Evolutionary conservation across 2,888 invertebrate genomes (phyloP), one percentile per base, ranked within the genome.

Genomic region (Drosophila seclusa): DNA sequence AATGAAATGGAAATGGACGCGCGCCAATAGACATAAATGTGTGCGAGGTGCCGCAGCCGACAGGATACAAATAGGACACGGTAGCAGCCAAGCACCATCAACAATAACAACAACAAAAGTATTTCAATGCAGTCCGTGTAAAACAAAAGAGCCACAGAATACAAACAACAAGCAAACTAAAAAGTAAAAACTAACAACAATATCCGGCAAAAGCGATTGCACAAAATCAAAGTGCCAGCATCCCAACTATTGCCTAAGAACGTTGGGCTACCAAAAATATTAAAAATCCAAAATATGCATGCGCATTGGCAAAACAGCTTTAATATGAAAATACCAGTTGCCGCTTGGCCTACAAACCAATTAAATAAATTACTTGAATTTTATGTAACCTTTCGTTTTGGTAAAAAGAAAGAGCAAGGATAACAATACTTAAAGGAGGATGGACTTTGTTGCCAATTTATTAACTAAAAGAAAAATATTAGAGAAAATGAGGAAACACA

Each of bases 1-100:
- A 87, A 87, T 87, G 87, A 88, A 87, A 88, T 87, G 87, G 87
- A 88, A 88, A 88, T 87, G 87, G 87, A 87, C 88, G 87, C 87
- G 83, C 89, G 88, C 88, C 87, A 87, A 87, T 87, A 87, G 87
- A 87, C 88, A 85, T 88, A 88, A 87, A 87, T 82, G 81, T 82
- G 77, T 73, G 74, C 64, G 82, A 82, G 80, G 76, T 81, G 81
- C 68, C 72, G 74, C 69, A 58, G 70, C 68, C 77, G 80, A 83
- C 84, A 83, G 85, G 88, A 88, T 85, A 78, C 88, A 85, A 85
- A 85, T 85, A 88, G 85, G 85, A 86, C 88, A 86, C 86, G 83
- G 83, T 77, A 82, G 72, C 78, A 73, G 68, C 65, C 45, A 63
- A 72, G 62, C 73, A 49, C 64, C 69, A 77, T 61, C 79, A 72